phyloP scores from a whole-genome alignment of 2,797 vertebrate species.

The Chaunax sp. region DNA sequence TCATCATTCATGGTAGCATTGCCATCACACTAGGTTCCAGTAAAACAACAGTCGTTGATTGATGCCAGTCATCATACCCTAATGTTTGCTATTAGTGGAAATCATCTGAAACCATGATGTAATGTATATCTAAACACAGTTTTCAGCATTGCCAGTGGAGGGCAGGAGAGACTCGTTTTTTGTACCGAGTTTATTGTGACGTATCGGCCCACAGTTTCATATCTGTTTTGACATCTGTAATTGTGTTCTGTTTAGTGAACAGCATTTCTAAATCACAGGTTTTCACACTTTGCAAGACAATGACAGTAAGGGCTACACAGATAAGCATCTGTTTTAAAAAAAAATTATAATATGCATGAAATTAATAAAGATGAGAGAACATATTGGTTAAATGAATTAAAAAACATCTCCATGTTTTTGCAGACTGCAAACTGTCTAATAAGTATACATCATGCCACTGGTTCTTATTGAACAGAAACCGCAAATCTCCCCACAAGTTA shows the following conservation, averaged over 20 bases:
- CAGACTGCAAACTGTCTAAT: neutral
- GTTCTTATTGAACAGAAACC: neutral
- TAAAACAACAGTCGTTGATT: conserved; percentile 68
- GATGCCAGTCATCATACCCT: conserved; percentile 74
- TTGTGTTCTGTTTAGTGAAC: neutral
- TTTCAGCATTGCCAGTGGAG: conserved; percentile 53
- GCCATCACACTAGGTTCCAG: conserved; percentile 44
- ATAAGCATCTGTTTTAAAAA: neutral
- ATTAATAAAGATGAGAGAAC: no score
- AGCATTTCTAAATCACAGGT: neutral
- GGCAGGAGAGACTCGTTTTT: conserved; percentile 61
- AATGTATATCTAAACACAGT: conserved; percentile 51
- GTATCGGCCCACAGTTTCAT: neutral
- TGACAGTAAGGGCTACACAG: no score
- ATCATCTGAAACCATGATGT: conserved; percentile 76
- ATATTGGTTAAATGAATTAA: no score
- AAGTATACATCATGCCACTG: neutral
- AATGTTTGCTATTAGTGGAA: conserved; percentile 69
- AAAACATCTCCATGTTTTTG: neutral
- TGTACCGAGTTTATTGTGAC: neutral
- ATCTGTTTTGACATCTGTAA: neutral
- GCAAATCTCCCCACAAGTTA: no score
- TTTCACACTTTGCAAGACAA: neutral
- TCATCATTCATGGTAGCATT: conserved; percentile 49
- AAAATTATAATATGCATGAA: neutral